phyloP scores from a whole-genome alignment of 2,113 vertebrate species.

The Calcarius ornatus region DNA sequence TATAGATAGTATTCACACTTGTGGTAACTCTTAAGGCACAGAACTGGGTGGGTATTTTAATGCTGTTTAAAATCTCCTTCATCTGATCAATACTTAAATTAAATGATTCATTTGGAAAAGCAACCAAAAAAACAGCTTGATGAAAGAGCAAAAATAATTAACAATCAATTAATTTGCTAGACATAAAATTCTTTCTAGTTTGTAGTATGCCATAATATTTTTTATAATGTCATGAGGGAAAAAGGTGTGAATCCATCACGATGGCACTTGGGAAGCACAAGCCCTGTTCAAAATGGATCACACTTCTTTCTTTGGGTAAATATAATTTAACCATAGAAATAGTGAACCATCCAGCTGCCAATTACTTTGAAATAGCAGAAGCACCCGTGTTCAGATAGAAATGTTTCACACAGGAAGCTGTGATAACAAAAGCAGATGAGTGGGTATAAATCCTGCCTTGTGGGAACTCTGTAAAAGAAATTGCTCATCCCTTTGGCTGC shows the following conservation, averaged over 20 bases:
- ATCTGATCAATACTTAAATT: background rate
- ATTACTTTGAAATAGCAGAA: background rate
- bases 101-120: background rate
- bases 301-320: background rate
- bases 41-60: background rate
- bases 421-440: constrained; percentile 5
- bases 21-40: background rate
- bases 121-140: background rate
- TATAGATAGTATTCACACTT: background rate
- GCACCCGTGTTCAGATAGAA: background rate
- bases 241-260: background rate
- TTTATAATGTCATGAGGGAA: background rate
- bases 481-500: background rate
- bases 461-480: background rate
- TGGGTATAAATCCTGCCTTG: background rate
- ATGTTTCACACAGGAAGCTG: background rate
- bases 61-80: background rate
- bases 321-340: background rate
- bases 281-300: background rate
- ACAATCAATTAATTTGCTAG: background rate
- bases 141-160: background rate
- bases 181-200: background rate
- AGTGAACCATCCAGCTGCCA: background rate
- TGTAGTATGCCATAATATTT: background rate
- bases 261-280: background rate